Percentiles rank a stretch among this genome's conserved stretches.
Conservation (phyloP, 2,113 vertebrate species). For the Alethe castanea region DNA sequence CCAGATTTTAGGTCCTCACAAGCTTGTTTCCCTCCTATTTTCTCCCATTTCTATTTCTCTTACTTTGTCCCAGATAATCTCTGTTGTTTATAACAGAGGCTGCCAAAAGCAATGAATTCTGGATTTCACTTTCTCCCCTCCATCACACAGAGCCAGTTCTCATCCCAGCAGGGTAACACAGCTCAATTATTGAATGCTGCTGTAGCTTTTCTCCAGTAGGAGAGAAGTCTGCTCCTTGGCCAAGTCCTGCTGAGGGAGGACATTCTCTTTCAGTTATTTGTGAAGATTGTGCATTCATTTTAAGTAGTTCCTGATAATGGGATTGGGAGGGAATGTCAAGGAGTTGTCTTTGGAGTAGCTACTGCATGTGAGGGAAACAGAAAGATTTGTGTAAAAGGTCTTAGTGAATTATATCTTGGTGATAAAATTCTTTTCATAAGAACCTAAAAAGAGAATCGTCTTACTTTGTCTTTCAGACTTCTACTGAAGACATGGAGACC, state of each 20-base stretch:
- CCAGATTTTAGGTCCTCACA: neutral
- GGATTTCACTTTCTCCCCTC: neutral
- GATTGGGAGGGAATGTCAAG: neutral
- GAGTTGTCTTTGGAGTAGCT: neutral
- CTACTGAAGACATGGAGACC: constrained; percentile 76
- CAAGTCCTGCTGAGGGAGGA: neutral
- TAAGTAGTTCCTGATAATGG: neutral
- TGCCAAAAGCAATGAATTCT: neutral
- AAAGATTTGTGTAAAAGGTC: neutral
- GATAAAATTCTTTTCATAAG: neutral
- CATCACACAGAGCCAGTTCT: neutral
- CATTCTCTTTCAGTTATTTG: neutral
- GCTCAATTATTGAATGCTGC: neutral
- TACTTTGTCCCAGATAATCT: neutral
- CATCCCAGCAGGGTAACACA: neutral
- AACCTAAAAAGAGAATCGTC: neutral
- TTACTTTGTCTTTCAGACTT: constrained; percentile 53
- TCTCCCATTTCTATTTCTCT: neutral
- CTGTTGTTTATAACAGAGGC: neutral
- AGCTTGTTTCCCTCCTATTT: neutral
- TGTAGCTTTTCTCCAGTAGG: neutral
- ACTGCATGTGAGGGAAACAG: neutral
- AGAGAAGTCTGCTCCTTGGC: neutral
- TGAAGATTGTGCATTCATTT: neutral
- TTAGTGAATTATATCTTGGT: neutral